Evolutionary conservation across 1,140 invertebrate species (phyloP), one percentile per base, ranked within the genome.

Genomic region (Mamestra configurata): DNA sequence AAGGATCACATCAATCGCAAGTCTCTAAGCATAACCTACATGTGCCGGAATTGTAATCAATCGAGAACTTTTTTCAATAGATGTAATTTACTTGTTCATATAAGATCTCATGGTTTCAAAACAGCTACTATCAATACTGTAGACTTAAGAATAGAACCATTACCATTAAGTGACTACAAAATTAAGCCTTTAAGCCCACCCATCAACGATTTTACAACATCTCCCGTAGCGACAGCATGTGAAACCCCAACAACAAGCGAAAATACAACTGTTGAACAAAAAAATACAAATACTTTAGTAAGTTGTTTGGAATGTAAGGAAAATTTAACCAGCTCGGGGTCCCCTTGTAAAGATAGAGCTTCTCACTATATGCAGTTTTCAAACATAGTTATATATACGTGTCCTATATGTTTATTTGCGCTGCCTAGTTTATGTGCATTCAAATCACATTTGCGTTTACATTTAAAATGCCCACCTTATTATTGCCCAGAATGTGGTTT

Each of bases 401-500:
- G 93, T 77, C 89, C 90, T 24, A 73, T 95, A 46, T 96, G 96
- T 84, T 90, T 94, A 66, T 95, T 94, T 79, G 87, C 93, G 64
- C 88, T 95, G 53, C 90, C 95, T 4, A 95, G 92, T 22, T 82
- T 64, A 20, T 96, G 96, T 90, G 93, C 90, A 20, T 80, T 95
- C 4, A 88, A 84, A 84, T 91, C 95, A 24, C 96, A 96, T 85
- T 70, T 93, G 64, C 90, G 95, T 46, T 84, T 96, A 31, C 96
- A 96, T 87, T 84, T 91, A 15, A 92, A 88, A 78, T 75, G 68
- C 31, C 82, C 92, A n/a, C 95, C 95, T 24, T 95, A 83, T 86
- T 92, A 92, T 66, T 96, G 95, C 79, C 95, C 95, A 4, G 95
- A 96, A 87, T 96, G 96, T 90, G 96, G 95, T 0, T 84, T 88